Conservation (phyloP, 2,113 vertebrate genomes). For the Haliaeetus leucogaster region DNA sequence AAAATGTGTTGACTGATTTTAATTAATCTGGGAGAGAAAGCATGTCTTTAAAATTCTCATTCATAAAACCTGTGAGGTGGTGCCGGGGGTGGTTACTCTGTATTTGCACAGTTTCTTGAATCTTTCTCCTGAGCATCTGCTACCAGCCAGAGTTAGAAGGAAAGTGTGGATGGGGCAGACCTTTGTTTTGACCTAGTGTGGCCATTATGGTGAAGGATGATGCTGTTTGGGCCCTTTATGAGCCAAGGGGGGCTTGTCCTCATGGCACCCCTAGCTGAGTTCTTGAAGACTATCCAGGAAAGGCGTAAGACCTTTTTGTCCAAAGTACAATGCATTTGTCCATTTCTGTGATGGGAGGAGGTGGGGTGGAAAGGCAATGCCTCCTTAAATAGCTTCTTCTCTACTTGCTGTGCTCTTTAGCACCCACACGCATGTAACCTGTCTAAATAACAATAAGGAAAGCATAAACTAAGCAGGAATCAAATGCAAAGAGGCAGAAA, state of each 20-base stretch:
- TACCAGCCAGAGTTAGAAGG: background rate
- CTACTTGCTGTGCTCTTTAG: background rate
- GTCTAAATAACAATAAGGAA: background rate
- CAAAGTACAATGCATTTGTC: background rate
- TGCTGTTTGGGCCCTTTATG: background rate
- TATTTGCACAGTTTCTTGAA: background rate
- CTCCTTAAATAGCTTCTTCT: background rate
- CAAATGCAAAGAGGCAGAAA: background rate
- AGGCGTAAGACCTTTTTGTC: background rate
- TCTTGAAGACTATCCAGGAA: background rate
- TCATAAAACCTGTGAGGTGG: background rate
- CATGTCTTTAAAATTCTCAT: background rate
- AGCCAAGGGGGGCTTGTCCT: background rate
- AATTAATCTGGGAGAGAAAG: background rate
- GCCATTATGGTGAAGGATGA: background rate
- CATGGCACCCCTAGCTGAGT: background rate
- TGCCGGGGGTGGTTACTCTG: background rate
- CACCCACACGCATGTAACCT: background rate
- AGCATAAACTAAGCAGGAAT: background rate
- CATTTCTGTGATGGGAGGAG: background rate
- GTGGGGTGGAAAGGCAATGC: background rate
- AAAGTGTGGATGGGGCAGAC: background rate
- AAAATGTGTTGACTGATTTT: background rate
- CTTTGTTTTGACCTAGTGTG: accelerated
- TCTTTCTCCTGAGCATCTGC: background rate